Percentiles rank a stretch among this genome's conserved stretches.
Evolutionary conservation across 2,888 invertebrate species (phyloP).

Genomic region (Labia minor): DNA sequence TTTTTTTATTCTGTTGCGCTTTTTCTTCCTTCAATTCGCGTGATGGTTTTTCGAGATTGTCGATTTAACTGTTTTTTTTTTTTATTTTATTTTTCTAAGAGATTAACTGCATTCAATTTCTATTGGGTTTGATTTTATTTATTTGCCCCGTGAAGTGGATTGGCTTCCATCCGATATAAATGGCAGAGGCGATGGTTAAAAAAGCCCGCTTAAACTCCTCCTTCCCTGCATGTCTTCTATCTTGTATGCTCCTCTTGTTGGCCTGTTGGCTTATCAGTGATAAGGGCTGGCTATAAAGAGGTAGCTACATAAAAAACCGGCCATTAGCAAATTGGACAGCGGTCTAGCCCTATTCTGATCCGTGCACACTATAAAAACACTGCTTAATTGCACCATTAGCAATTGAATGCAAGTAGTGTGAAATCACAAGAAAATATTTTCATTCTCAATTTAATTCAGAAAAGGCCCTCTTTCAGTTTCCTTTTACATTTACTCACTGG

Average conservation of each 20-base stretch:
- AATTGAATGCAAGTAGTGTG: not conserved
- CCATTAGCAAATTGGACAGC: conserved; percentile 13
- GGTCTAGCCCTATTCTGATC: not conserved
- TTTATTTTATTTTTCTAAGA: not conserved
- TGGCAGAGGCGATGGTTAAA: not conserved
- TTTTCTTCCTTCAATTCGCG: not conserved
- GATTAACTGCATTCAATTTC: conserved; percentile 13
- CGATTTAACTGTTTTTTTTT: not conserved
- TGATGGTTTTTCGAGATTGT: not conserved
- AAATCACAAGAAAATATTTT: conserved; percentile 6
- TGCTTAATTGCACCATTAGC: not conserved
- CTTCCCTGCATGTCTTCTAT: not conserved
- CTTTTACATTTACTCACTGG: too few species aligned
- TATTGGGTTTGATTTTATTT: conserved; percentile 1
- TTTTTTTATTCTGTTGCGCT: too few species aligned
- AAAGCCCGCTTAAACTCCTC: not conserved
- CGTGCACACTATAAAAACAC: not conserved
- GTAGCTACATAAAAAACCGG: not conserved
- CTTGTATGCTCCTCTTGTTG: not conserved
- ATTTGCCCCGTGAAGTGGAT: not conserved
- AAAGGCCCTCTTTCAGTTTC: too few species aligned
- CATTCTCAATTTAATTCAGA: not conserved
- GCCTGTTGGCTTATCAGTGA: not conserved
- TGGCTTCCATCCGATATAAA: not conserved
- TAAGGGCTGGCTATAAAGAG: not conserved